Conservation (phyloP, 2,888 invertebrate species). For the Andrena bicolor region DNA sequence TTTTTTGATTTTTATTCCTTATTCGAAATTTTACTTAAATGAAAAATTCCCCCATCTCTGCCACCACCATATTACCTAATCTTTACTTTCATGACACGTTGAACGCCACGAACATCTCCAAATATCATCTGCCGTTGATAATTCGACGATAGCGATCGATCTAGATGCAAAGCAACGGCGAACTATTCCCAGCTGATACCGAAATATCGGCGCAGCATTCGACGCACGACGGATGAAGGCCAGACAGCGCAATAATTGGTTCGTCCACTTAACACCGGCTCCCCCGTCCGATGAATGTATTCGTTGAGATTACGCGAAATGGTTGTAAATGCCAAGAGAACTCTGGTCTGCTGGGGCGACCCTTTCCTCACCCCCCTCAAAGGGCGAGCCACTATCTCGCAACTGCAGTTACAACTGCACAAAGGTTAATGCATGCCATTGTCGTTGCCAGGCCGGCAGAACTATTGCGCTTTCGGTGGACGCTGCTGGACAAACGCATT, state of each 20-base stretch:
- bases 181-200: conserved; percentile 10
- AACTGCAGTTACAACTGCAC: conserved; percentile 84
- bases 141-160: not conserved
- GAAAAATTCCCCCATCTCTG: too few species aligned
- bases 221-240: conserved; percentile 52
- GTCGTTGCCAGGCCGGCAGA: conserved; percentile 82
- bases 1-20: too few species aligned
- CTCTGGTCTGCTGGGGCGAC: conserved; percentile 61
- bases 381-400: conserved; percentile 80
- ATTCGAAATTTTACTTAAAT: too few species aligned
- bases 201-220: conserved; percentile 42
- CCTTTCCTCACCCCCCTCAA: conserved; percentile 57
- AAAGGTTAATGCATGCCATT: conserved; percentile 84
- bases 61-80: too few species aligned
- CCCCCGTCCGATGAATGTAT: conserved; percentile 80
- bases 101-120: not conserved
- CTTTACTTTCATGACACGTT: not conserved
- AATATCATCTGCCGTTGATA: not conserved
- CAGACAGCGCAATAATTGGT: conserved; percentile 78
- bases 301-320: conserved; percentile 84
- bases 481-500: conserved; percentile 65
- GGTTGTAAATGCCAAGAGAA: conserved; percentile 81
- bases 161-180: not conserved
- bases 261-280: conserved; percentile 76
- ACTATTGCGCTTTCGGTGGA: conserved; percentile 78